A percentile compares a stretch with the other conserved stretches of the same genome.
Conservation (phyloP, 2,797 vertebrate species). For the Galago senegalensis region DNA sequence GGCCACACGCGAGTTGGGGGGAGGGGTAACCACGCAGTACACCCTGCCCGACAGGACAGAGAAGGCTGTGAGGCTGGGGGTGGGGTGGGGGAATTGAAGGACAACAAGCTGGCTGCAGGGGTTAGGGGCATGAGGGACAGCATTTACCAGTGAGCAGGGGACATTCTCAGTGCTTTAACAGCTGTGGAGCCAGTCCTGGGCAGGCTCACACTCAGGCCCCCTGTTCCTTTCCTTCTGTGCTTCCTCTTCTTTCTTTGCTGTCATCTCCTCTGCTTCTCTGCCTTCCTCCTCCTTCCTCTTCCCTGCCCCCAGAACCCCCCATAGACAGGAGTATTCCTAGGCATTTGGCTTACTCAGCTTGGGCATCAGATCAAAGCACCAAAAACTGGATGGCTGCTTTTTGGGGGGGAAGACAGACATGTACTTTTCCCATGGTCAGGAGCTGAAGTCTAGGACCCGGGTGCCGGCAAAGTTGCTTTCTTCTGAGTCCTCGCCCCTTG, state of each 20-base stretch:
- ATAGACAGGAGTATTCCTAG: not conserved
- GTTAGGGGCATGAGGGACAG: not conserved
- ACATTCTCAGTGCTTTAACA: not conserved
- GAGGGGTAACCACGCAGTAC: rapidly evolving
- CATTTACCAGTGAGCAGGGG: not conserved
- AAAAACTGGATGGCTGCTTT: no score
- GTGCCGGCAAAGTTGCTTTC: rapidly evolving
- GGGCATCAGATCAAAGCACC: not conserved
- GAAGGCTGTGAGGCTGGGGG: not conserved
- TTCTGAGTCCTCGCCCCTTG: not conserved
- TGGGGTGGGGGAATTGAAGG: not conserved
- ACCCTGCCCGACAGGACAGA: not conserved
- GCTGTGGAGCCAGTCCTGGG: not conserved
- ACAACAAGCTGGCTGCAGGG: no score
- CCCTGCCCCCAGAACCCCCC: not conserved
- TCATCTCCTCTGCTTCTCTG: not conserved
- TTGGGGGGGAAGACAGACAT: not conserved
- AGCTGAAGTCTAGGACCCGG: not conserved
- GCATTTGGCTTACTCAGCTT: no score
- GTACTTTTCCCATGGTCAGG: not conserved
- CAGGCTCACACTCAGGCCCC: no score
- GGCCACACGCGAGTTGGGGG: not conserved
- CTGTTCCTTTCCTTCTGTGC: not conserved
- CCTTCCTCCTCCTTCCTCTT: no score
- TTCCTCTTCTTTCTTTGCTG: not conserved